Evolutionary conservation across 2,797 vertebrate species (phyloP), one percentile per base, ranked within the genome.

Genomic region (Alosa sapidissima): DNA sequence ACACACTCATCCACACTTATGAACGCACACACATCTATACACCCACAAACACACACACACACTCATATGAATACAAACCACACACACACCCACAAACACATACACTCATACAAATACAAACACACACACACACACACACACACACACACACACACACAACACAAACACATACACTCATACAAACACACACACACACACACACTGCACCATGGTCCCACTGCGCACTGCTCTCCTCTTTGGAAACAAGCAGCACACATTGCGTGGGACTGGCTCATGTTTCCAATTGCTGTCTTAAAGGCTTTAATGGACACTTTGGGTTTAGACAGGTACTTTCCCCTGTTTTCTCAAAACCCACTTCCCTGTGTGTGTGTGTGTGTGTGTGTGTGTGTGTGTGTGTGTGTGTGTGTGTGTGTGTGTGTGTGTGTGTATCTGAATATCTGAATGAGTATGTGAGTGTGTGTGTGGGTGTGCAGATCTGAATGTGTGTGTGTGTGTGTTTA

Each of bases 251-350:
- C 86, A 54, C 21, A 52, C 84, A 87, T 87, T 55, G 85, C 85
- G 87, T 85, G 82, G 83, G 84, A 82, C 49, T 24, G 78, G 68
- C 86, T 89, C 89, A 88, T 88, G 89, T 87, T 89, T 90, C 84
- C 88, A 89, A 89, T 88, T 82, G 88, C 84, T 65, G 65, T 86
- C 87, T 60, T 90, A 89, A 89, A 88, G 85, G 81, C 58, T 89
- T 75, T 90, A 90, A 89, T 88, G 85, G 88, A 89, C 88, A 87
- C 85, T 68, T 68, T 78, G 85, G 86, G 86, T 87, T 82, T 88
- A 89, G 84, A 41, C 82, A 83, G 86, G 88, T 88, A 87, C 86
- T 90, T 90, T 89, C 87, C 88, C 41, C 81, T 89, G 81, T 41
- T 41, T 19, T 19, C 86, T 88, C 87, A 88, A 90, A 85, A 88